These are phyloP conservation scores for Zele albiditarsus DNA, from an alignment of 2,888 invertebrate species.

Conservation along the genomic window DNA sequence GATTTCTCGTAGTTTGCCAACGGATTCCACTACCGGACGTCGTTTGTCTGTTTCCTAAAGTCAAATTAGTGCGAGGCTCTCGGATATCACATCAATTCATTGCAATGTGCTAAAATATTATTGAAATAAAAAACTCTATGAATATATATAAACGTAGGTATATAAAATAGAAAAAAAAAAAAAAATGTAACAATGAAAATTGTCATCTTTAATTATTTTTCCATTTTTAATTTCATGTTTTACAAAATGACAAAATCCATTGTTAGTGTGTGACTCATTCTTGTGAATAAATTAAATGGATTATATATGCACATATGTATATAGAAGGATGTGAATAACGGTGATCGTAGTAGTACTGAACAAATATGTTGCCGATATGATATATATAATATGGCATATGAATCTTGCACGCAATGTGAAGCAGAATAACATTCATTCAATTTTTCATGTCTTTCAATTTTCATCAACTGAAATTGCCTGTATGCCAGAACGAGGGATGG, in stretches of 20 bases:
- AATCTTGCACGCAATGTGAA: background rate
- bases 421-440: conserved; percentile 24
- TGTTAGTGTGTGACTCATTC: background rate
- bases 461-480: background rate
- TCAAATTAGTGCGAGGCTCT: conserved; percentile 10
- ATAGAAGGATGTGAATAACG: background rate
- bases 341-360: conserved; percentile 7
- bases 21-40: conserved; percentile 20
- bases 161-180: background rate
- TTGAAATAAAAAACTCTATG: background rate
- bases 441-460: conserved; percentile 25
- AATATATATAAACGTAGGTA: background rate
- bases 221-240: background rate
- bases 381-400: background rate
- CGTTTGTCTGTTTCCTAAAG: background rate
- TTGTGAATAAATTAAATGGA: background rate
- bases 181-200: background rate
- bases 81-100: background rate
- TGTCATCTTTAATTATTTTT: background rate
- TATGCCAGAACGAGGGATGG: too few species aligned
- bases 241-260: background rate
- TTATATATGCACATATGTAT: background rate
- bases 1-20: conserved; percentile 35
- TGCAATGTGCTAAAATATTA: background rate
- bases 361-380: background rate